Percentiles rank a stretch among this genome's conserved stretches.
Conservation (phyloP, 2,797 vertebrate genomes). For the Hoplostethus mediterraneus region DNA sequence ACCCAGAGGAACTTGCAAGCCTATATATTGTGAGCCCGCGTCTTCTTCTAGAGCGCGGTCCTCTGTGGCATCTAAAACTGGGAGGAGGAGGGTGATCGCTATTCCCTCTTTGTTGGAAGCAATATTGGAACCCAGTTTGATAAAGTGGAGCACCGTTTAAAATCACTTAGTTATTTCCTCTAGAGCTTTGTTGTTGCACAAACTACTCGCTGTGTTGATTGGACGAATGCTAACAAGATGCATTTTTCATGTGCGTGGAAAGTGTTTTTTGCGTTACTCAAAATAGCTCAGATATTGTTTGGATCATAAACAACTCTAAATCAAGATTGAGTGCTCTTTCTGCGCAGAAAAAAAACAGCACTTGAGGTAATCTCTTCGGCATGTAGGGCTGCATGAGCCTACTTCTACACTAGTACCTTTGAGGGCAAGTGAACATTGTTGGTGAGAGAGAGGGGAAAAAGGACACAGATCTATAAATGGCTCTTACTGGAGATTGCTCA, state of each 20-base stretch:
- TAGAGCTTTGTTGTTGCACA: conserved; percentile 68
- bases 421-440: conserved; percentile 49
- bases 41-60: conserved; percentile 69
- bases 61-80: conserved; percentile 77
- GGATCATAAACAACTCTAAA: conserved; percentile 28
- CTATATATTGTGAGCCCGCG: conserved; percentile 74
- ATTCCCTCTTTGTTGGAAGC: conserved; percentile 70
- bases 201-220: conserved; percentile 51
- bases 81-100: conserved; percentile 39
- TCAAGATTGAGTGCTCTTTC: conserved; percentile 20
- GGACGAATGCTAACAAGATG: conserved; percentile 50
- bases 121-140: conserved; percentile 69
- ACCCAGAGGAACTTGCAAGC: conserved; percentile 85
- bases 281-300: conserved; percentile 28
- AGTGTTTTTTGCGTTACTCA: conserved; percentile 42
- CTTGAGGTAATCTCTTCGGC: conserved; percentile 13
- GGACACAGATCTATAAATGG: conserved; percentile 65
- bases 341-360: not conserved
- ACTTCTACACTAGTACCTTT: conserved; percentile 32
- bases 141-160: conserved; percentile 78
- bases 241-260: conserved; percentile 51
- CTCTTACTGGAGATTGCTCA: conserved; percentile 61
- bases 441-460: conserved; percentile 40
- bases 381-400: conserved; percentile 6
- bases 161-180: conserved; percentile 69